Percentiles rank a stretch among this genome's conserved stretches.
These are phyloP conservation scores for Disparrhopalites patrizii DNA, from an alignment of 2,888 invertebrate species.

Conservation along the genomic window DNA sequence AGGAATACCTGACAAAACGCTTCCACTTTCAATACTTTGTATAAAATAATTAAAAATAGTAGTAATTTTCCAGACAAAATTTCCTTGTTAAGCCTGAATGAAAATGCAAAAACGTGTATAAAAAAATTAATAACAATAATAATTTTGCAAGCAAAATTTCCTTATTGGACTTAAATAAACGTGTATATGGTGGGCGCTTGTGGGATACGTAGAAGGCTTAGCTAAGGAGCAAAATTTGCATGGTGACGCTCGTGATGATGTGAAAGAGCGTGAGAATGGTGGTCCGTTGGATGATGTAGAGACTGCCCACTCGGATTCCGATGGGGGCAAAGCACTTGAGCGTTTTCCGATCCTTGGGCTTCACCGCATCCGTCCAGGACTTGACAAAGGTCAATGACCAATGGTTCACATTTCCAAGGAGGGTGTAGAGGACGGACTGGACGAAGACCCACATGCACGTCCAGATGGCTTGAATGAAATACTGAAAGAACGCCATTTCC, in stretches of 20 bases:
- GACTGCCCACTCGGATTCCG: conserved; percentile 1
- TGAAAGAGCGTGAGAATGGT: neutral
- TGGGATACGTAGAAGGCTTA: too few relatives aligned
- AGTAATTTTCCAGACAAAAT: too few relatives aligned
- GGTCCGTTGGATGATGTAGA: neutral
- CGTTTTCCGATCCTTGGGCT: neutral
- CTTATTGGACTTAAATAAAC: too few relatives aligned
- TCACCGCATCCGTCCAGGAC: neutral
- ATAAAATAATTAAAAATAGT: too few relatives aligned
- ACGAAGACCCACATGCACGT: neutral
- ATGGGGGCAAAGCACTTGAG: neutral
- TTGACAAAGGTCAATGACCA: neutral
- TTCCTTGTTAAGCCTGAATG: too few relatives aligned
- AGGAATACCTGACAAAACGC: too few relatives aligned
- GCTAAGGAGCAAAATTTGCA: neutral
- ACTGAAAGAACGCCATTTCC: too few relatives aligned
- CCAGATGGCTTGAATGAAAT: neutral
- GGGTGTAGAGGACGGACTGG: neutral
- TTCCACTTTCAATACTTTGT: too few relatives aligned
- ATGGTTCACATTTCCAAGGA: neutral
- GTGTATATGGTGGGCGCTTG: too few relatives aligned
- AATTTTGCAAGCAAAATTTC: too few relatives aligned
- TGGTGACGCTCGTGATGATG: neutral
- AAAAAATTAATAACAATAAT: too few relatives aligned
- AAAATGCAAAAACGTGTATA: too few relatives aligned